Evolutionary conservation across 2,113 vertebrate genomes (phyloP), one percentile per base, ranked within the genome.

Genomic region (Papio anubis): DNA sequence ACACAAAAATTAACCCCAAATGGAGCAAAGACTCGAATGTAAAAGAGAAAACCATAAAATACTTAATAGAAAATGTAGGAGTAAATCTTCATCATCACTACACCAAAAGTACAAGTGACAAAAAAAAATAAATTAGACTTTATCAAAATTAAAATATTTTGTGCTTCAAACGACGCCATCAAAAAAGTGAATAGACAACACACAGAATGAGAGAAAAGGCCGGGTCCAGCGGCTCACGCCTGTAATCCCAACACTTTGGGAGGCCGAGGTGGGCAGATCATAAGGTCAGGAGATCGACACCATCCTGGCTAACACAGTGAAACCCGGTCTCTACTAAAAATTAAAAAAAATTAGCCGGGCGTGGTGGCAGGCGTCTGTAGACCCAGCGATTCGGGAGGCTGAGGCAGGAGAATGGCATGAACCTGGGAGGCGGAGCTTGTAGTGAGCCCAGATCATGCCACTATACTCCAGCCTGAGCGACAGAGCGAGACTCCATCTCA

Each of bases 321-420:
- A 61, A 61, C 23, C 59, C 23, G 0, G 23, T 61, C 59, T 61
- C 59, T 61, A 61, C 23, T 61, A 11, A 61, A 61, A 61, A 61
- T 11, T 25, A 3, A 50, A 61, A 61, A 59, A 27, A 10, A 59
- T 59, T 59, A 59, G 57, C 57, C 25, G 1, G 57, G 23, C 3
- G 0, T 25, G 23, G 57, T 59, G 21, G 57, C 10, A 3, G 3
- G 0, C 4, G 9, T 23, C 57, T 59, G 23, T 59, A 25, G 59
- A 25, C 59, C 23, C 23, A 61, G 23, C 10, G 11, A 61, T 23
- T 61, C 1, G 9, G 59, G 59, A 61, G 23, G 59, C 23, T 61
- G 59, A 27, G 23, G 59, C 23, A 61, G 59, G 8, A 27, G 59
- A 61, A 61, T 61, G 23, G 4, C 23, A 61, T 61, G 25, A 61